phyloP scores from a whole-genome alignment of 1,140 invertebrate genomes.

The Chrysomallon squamiferum region DNA sequence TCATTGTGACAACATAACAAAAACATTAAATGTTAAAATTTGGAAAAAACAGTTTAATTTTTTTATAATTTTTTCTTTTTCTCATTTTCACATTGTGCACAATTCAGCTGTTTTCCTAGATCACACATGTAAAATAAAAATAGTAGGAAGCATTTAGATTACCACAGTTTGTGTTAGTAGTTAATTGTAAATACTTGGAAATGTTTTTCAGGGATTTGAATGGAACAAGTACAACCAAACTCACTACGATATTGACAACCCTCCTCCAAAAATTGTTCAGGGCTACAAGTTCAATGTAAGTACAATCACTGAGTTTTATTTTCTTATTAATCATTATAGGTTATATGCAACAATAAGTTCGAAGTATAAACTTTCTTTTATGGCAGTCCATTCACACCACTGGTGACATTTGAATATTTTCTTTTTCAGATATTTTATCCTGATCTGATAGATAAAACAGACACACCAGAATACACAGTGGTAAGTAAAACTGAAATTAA shows the following conservation, averaged over 20 bases:
- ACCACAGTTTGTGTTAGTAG: no score
- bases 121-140: no score
- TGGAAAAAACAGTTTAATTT: no score
- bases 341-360: not conserved
- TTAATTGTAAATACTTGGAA: no score
- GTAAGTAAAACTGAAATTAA: conserved; percentile 47
- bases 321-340: not conserved
- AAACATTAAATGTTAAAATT: no score
- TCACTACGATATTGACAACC: conserved; percentile 99
- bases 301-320: conserved; percentile 10
- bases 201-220: conserved; percentile 83
- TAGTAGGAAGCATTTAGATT: no score
- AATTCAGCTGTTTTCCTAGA: no score
- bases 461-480: conserved; percentile 93
- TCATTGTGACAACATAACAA: no score
- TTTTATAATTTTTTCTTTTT: no score
- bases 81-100: no score
- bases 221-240: conserved; percentile 99
- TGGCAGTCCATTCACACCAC: no score
- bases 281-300: conserved; percentile 97
- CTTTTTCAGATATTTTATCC: conserved; percentile 91
- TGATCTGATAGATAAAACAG: conserved; percentile 94
- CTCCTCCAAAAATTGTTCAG: conserved; percentile 99
- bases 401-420: no score
- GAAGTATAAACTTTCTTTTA: not conserved